phyloP scores from a whole-genome alignment of 1,140 invertebrate genomes.

The Hyphantria cunea region DNA sequence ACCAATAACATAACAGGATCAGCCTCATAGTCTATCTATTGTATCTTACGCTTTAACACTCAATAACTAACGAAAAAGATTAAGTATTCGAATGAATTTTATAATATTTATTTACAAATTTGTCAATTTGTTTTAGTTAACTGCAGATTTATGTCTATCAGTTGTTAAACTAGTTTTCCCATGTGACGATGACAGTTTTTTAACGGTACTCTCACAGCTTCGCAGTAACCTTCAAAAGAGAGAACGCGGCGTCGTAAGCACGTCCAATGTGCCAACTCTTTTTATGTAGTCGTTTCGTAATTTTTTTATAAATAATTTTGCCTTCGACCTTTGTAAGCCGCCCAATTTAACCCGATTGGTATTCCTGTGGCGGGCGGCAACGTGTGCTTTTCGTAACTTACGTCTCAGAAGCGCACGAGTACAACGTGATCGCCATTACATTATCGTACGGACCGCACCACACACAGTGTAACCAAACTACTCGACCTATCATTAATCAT shows the following conservation, averaged over 20 bases:
- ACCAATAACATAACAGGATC: too few species aligned
- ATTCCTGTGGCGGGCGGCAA: slow-evolving; percentile 63
- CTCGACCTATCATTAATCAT: slow-evolving; percentile 1
- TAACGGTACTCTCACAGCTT: slow-evolving; percentile 69
- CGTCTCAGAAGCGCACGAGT: slow-evolving; percentile 46
- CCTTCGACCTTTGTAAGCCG: slow-evolving; percentile 76
- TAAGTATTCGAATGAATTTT: too few species aligned
- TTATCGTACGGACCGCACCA: slow-evolving; percentile 30
- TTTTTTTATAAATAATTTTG: slow-evolving; percentile 77
- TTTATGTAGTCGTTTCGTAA: slow-evolving; percentile 74
- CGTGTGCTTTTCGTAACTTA: slow-evolving; percentile 70
- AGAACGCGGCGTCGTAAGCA: slow-evolving; percentile 72
- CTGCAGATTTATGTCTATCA: too few species aligned
- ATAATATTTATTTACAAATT: slow-evolving; percentile 32
- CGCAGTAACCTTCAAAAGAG: slow-evolving; percentile 76
- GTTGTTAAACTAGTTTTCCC: slow-evolving; percentile 54
- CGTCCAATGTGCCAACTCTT: slow-evolving; percentile 78
- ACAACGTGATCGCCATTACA: slow-evolving; percentile 56
- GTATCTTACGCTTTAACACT: too few species aligned
- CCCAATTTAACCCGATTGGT: slow-evolving; percentile 76
- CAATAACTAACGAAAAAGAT: too few species aligned
- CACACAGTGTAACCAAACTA: slow-evolving; percentile 43
- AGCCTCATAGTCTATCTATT: too few species aligned
- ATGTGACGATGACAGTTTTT: slow-evolving; percentile 65
- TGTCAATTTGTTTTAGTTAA: too few species aligned